A percentile compares a stretch with the other conserved stretches of the same genome.
Evolutionary conservation across 2,113 vertebrate species (phyloP).

Genomic region (Reinhardtius hippoglossoides): DNA sequence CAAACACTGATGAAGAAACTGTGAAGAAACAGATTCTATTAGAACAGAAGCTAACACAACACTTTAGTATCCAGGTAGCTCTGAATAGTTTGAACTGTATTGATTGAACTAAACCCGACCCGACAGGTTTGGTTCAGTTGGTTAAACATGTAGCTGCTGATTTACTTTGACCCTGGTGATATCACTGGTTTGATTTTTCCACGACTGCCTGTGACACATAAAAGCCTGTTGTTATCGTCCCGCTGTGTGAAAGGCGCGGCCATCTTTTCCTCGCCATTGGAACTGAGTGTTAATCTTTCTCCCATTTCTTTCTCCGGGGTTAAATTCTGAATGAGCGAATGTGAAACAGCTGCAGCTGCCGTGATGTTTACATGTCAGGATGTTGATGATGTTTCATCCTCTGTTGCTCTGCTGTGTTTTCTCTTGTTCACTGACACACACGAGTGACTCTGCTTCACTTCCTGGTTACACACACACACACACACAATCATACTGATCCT

Average conservation of each 20-base stretch:
- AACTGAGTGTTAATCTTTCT: slow-evolving; percentile 3
- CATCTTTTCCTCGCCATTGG: neutral
- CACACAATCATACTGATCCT: neutral
- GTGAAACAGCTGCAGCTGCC: slow-evolving; percentile 18
- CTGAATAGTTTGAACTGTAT: no score
- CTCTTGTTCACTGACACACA: neutral
- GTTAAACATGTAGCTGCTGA: neutral
- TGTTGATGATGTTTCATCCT: neutral
- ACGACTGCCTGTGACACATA: slow-evolving; percentile 1
- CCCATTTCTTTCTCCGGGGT: slow-evolving; percentile 34
- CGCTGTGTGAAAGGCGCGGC: slow-evolving; percentile 8
- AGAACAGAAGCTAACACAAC: no score
- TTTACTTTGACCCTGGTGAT: neutral
- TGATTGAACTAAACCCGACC: no score
- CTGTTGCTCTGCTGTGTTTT: no score
- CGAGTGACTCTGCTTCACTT: neutral
- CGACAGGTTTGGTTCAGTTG: no score
- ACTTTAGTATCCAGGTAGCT: no score
- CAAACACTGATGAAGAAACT: no score
- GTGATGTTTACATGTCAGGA: neutral
- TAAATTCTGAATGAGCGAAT: slow-evolving; percentile 35
- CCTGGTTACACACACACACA: neutral
- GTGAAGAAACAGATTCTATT: no score
- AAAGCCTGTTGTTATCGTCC: neutral
- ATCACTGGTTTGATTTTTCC: neutral